Conservation (phyloP, 2,797 vertebrate species). For the Taeniopygia guttata region DNA sequence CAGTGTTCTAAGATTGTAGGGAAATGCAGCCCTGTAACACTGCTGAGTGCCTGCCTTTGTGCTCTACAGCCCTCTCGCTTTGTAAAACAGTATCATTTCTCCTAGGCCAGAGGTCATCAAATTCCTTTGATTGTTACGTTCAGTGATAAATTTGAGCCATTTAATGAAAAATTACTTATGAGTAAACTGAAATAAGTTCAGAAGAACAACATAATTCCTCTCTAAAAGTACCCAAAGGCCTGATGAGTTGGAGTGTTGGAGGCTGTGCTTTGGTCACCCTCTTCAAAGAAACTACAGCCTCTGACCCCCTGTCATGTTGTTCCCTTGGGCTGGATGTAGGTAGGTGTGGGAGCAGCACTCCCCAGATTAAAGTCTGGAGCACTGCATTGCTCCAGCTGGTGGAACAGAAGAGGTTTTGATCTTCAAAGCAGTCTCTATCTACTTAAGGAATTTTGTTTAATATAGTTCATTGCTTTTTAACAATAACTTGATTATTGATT, state of each 20-base stretch:
- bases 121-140: not conserved
- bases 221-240: not conserved
- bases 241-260: not conserved
- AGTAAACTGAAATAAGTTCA: not conserved
- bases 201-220: not conserved
- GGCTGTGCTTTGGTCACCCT: not conserved
- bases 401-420: not conserved
- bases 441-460: not conserved
- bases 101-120: not conserved
- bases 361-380: rapidly evolving
- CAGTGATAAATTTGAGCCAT: not conserved
- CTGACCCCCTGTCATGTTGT: not conserved
- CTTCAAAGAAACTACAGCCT: not conserved
- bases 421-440: not conserved
- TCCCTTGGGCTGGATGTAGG: rapidly evolving
- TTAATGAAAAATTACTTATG: not conserved
- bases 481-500: not conserved
- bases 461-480: not conserved
- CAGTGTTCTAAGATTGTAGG: not conserved
- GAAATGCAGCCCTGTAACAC: not conserved
- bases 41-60: not conserved
- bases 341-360: not conserved
- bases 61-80: not conserved
- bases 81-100: not conserved
- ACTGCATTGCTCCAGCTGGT: not conserved